A percentile compares a stretch with the other conserved stretches of the same genome.
phyloP scores from a whole-genome alignment of 2,888 invertebrate species.

The Plusia festucae region DNA sequence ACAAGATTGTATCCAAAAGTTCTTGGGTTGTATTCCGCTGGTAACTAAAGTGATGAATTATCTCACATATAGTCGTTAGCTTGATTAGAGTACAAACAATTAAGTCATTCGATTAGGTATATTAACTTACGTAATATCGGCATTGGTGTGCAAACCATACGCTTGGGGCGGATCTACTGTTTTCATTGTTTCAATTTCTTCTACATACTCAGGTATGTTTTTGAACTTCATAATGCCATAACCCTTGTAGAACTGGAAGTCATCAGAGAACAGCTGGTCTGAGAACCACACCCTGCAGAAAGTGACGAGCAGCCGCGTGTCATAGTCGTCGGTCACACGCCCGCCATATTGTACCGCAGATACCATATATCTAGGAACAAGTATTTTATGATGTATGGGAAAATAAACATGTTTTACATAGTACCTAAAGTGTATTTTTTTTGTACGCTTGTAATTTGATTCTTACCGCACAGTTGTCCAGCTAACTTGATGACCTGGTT shows the following conservation, averaged over 20 bases:
- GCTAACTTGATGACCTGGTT: slow-evolving; percentile 92
- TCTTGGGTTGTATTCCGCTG: slow-evolving; percentile 93
- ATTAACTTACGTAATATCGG: slow-evolving; percentile 93
- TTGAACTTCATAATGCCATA: slow-evolving; percentile 93
- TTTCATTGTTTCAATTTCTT: slow-evolving; percentile 93
- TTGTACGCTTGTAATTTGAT: not conserved
- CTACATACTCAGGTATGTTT: slow-evolving; percentile 92
- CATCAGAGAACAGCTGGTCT: slow-evolving; percentile 92
- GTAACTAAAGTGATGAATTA: too few species aligned
- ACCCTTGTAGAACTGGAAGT: slow-evolving; percentile 93
- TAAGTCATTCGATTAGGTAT: too few species aligned
- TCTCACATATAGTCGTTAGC: too few species aligned
- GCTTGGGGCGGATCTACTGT: slow-evolving; percentile 95
- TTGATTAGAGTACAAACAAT: too few species aligned
- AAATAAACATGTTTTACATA: too few species aligned
- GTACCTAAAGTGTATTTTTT: too few species aligned
- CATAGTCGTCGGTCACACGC: slow-evolving; percentile 96
- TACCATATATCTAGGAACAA: slow-evolving; percentile 93
- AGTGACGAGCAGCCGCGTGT: slow-evolving; percentile 94
- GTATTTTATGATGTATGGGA: not conserved
- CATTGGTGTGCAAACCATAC: slow-evolving; percentile 96
- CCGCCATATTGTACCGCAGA: slow-evolving; percentile 98
- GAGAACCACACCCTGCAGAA: slow-evolving; percentile 94
- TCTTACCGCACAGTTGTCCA: slow-evolving; percentile 93
- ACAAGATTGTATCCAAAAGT: slow-evolving; percentile 94